Conservation (phyloP, 2,888 invertebrate genomes). For the Mesodorylaimus sp. region DNA sequence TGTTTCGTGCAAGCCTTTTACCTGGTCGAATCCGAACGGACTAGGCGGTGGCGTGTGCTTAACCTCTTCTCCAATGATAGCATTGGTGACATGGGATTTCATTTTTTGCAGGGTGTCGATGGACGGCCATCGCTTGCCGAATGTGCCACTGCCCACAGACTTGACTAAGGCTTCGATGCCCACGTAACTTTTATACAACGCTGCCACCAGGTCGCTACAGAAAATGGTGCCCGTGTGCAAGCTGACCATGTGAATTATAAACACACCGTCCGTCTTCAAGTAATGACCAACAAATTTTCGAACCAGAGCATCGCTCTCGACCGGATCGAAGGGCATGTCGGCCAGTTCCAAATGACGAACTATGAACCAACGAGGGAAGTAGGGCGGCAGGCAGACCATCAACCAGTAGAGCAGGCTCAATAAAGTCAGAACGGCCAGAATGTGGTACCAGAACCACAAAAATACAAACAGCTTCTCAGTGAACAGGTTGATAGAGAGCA, state of each 20-base stretch:
- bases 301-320: too few species aligned
- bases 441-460: conserved; percentile 18
- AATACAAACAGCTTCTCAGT: not conserved
- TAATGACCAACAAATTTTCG: not conserved
- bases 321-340: conserved; percentile 11
- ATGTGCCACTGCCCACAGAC: too few species aligned
- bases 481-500: too few species aligned
- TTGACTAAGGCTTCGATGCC: not conserved
- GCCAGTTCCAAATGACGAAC: conserved; percentile 21
- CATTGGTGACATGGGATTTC: too few species aligned
- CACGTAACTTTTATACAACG: not conserved
- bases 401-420: conserved; percentile 23
- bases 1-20: too few species aligned
- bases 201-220: not conserved
- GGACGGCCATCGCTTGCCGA: too few species aligned
- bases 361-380: conserved; percentile 24
- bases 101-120: too few species aligned
- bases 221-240: not conserved
- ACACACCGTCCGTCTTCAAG: not conserved
- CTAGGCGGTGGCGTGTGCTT: too few species aligned
- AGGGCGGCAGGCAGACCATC: conserved; percentile 20
- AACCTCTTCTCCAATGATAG: too few species aligned
- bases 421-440: conserved; percentile 18
- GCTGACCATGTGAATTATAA: not conserved
- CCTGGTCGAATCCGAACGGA: too few species aligned